Percentiles rank a stretch among this genome's conserved stretches.
Evolutionary conservation across 2,797 vertebrate species (phyloP).

Genomic region (Helostoma temminkii): DNA sequence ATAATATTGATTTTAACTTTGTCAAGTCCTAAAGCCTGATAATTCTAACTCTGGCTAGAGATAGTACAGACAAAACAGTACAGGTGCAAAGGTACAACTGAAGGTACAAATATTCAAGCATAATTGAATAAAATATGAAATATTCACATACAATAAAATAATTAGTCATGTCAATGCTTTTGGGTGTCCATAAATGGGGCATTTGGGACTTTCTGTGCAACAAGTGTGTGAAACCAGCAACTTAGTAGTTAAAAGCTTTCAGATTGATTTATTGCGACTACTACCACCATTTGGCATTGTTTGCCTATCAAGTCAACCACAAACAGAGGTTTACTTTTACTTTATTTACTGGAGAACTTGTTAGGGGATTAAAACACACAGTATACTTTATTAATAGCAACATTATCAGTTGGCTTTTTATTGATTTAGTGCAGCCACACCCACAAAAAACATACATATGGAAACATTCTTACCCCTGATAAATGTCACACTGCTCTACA

Average conservation of each 20-base stretch:
- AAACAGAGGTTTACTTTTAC: background rate
- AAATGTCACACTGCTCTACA: constrained; percentile 90
- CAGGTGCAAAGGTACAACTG: no score
- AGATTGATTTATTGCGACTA: constrained; percentile 24
- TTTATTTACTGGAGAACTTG: background rate
- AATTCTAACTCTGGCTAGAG: background rate
- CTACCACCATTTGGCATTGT: background rate
- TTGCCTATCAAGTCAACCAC: background rate
- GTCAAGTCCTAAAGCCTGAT: background rate
- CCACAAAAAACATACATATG: constrained; percentile 1
- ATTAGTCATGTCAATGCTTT: background rate
- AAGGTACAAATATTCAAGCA: background rate
- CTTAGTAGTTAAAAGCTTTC: constrained; percentile 31
- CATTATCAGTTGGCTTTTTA: constrained; percentile 9
- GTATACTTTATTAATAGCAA: constrained; percentile 6
- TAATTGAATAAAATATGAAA: background rate
- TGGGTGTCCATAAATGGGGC: background rate
- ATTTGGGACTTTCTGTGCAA: background rate
- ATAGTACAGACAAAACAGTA: background rate
- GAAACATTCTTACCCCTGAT: constrained; percentile 87
- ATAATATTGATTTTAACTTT: background rate
- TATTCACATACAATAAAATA: no score
- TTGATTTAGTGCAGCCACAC: constrained; percentile 22
- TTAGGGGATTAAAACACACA: background rate
- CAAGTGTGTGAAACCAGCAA: background rate